These are phyloP conservation scores for Alouatta palliata DNA, from an alignment of 2,113 vertebrate genomes.

Conservation along the genomic window DNA sequence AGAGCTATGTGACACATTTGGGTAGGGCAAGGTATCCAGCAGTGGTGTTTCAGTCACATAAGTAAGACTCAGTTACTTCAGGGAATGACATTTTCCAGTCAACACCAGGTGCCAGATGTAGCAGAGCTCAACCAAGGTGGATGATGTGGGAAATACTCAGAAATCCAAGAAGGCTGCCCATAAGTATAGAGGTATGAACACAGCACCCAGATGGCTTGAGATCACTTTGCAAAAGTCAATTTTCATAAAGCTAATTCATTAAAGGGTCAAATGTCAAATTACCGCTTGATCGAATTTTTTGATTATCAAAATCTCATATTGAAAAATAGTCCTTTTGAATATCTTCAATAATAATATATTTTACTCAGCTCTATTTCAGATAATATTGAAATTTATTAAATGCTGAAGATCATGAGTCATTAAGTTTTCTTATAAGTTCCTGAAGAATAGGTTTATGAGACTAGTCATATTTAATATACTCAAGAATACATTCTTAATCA, in stretches of 20 bases:
- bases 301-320: not conserved
- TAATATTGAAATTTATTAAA: slow-evolving; percentile 23
- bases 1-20: not conserved
- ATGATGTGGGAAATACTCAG: not conserved
- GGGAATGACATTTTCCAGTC: not conserved
- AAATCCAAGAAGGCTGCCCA: not conserved
- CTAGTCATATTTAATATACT: not conserved
- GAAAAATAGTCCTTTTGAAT: not conserved
- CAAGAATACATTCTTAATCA: not conserved
- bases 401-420: not conserved
- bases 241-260: slow-evolving; percentile 6
- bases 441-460: not conserved
- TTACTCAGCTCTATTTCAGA: not conserved
- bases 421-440: not conserved
- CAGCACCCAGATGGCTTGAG: fast-evolving
- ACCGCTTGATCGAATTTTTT: not conserved
- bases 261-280: not conserved
- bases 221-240: not conserved
- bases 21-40: no score
- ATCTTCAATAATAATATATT: not conserved
- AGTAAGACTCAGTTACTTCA: not conserved
- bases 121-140: not conserved
- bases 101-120: not conserved
- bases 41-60: not conserved
- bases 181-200: not conserved